These are phyloP conservation scores for Kryphioiulus occultus DNA, from an alignment of 2,888 invertebrate genomes.

Conservation along the genomic window DNA sequence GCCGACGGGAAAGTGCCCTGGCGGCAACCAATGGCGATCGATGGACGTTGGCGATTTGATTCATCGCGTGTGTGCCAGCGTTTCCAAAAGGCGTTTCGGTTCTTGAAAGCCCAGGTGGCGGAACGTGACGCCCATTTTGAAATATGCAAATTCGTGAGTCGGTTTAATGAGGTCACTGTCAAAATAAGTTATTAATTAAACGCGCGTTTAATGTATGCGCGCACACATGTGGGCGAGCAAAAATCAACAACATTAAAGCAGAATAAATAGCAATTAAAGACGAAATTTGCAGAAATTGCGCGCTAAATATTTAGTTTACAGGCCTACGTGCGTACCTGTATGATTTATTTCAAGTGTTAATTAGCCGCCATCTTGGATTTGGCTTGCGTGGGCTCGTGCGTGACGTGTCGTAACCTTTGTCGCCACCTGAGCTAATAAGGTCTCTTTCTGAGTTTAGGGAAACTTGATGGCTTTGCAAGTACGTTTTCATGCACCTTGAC, in stretches of 20 bases:
- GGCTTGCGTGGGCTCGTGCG: not conserved
- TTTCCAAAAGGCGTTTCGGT: not conserved
- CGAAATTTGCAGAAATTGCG: constrained; percentile 35
- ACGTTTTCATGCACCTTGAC: too few relatives aligned
- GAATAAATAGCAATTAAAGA: not conserved
- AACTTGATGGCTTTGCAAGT: too few relatives aligned
- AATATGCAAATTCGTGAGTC: not conserved
- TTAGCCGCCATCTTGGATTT: constrained; percentile 17
- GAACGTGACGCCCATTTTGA: not conserved
- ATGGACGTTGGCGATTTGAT: not conserved
- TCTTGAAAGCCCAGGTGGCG: constrained; percentile 7
- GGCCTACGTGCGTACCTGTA: constrained; percentile 24
- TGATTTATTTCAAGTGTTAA: constrained; percentile 35
- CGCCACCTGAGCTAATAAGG: not conserved
- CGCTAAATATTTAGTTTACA: constrained; percentile 26
- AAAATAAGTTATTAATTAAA: constrained; percentile 35
- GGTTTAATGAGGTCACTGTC: constrained; percentile 20
- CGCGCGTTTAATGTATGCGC: constrained; percentile 25
- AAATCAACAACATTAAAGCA: constrained; percentile 25
- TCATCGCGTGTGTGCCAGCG: not conserved
- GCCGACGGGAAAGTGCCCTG: not conserved
- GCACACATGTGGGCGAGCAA: not conserved
- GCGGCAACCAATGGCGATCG: not conserved
- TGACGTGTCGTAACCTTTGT: not conserved
- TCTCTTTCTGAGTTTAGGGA: too few relatives aligned